A percentile compares a stretch with the other conserved stretches of the same genome.
phyloP scores from a whole-genome alignment of 1,140 invertebrate genomes.

The Diprion similis region DNA sequence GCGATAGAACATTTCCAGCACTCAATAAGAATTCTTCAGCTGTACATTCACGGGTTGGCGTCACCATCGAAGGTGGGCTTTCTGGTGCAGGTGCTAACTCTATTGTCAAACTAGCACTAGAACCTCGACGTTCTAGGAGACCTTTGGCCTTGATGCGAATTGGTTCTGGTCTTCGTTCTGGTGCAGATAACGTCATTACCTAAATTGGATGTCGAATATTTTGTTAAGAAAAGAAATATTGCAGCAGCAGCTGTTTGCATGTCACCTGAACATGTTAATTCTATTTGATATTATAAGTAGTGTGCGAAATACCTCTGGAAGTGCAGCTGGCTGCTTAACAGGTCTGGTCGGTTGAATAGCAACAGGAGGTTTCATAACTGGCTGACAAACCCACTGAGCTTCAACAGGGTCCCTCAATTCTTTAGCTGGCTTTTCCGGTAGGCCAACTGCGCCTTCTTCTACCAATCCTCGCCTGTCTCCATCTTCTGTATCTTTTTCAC shows the following conservation, averaged over 20 bases:
- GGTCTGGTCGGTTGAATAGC: slow-evolving; percentile 34
- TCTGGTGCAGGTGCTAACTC: slow-evolving; percentile 60
- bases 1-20: slow-evolving; percentile 69
- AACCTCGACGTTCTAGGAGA: slow-evolving; percentile 79
- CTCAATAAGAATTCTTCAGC: slow-evolving; percentile 72
- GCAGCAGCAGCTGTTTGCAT: no score
- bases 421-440: slow-evolving; percentile 44
- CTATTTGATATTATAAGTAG: no score
- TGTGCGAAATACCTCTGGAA: slow-evolving; percentile 45
- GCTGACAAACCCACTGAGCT: slow-evolving; percentile 57
- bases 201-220: not conserved
- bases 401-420: slow-evolving; percentile 42
- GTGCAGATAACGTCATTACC: slow-evolving; percentile 6
- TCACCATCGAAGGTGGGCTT: slow-evolving; percentile 59
- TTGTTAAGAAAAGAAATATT: no score
- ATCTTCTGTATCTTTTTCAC: slow-evolving; percentile 59
- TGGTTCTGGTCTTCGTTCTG: slow-evolving; percentile 51
- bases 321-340: slow-evolving; percentile 32
- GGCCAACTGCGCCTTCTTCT: slow-evolving; percentile 51
- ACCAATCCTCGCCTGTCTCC: slow-evolving; percentile 57
- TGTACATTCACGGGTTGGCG: slow-evolving; percentile 62
- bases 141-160: slow-evolving; percentile 69
- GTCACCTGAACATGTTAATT: no score
- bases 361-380: slow-evolving; percentile 52
- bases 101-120: slow-evolving; percentile 86